phyloP scores from a whole-genome alignment of 1,140 invertebrate genomes.

The Sycophaga agraensis region DNA sequence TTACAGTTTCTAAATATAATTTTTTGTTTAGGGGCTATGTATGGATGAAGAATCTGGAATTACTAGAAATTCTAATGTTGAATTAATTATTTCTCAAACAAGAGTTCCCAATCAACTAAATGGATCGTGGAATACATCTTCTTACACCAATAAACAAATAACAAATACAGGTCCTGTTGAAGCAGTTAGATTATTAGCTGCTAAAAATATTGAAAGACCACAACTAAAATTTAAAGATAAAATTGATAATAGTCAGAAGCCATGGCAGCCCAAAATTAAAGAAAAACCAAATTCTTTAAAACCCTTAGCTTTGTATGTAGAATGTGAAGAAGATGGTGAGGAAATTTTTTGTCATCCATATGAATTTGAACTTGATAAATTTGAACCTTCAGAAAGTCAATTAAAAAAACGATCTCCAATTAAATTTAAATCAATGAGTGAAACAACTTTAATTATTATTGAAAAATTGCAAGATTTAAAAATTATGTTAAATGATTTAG shows the following conservation, averaged over 20 bases:
- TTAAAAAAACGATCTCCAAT: slow-evolving; percentile 52
- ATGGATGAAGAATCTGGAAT: slow-evolving; percentile 74
- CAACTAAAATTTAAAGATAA: slow-evolving; percentile 84
- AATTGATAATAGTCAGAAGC: slow-evolving; percentile 76
- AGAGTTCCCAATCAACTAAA: slow-evolving; percentile 43
- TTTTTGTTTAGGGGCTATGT: slow-evolving; percentile 53
- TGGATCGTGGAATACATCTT: slow-evolving; percentile 60
- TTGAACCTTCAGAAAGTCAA: slow-evolving; percentile 59
- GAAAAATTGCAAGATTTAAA: slow-evolving; percentile 68
- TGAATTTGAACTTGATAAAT: slow-evolving; percentile 79
- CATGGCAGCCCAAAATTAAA: slow-evolving; percentile 79
- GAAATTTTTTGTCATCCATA: slow-evolving; percentile 76
- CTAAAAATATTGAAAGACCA: slow-evolving; percentile 77
- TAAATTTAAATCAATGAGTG: slow-evolving; percentile 60
- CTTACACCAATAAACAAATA: not conserved
- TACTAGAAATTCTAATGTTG: slow-evolving; percentile 58
- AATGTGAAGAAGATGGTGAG: slow-evolving; percentile 65
- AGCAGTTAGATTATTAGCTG: slow-evolving; percentile 67
- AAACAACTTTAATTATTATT: slow-evolving; percentile 71
- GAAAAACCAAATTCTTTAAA: slow-evolving; percentile 88
- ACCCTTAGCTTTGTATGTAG: slow-evolving; percentile 73
- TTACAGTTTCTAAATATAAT: slow-evolving; percentile 10
- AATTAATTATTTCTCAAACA: slow-evolving; percentile 44
- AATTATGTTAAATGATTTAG: slow-evolving; percentile 68
- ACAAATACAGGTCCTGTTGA: slow-evolving; percentile 23